These are phyloP conservation scores for Anagrus nilaparvatae DNA, from an alignment of 1,140 invertebrate species.

Conservation along the genomic window DNA sequence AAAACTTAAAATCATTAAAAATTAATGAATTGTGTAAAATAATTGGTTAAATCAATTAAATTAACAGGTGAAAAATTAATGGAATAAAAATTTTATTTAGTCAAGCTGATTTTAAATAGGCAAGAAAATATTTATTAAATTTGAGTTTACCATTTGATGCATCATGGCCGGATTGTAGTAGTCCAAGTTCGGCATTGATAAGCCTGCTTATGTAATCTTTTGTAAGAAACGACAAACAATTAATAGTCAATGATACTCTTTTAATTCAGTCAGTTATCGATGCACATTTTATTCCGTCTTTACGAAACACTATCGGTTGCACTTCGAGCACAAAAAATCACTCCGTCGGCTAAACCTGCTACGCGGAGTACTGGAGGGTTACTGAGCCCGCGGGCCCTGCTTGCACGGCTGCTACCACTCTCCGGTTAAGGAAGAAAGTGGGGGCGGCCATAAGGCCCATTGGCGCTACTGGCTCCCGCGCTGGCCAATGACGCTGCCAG, in stretches of 20 bases:
- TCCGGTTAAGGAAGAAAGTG: slow-evolving; percentile 19
- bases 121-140: slow-evolving; percentile 22
- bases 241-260: too few relatives aligned
- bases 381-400: slow-evolving; percentile 37
- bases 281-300: too few relatives aligned
- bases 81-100: too few relatives aligned
- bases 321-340: not conserved
- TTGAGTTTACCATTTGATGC: slow-evolving; percentile 42
- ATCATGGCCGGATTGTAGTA: slow-evolving; percentile 43
- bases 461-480: not conserved
- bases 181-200: slow-evolving; percentile 41
- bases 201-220: too few relatives aligned
- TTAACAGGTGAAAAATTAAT: too few relatives aligned
- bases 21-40: too few relatives aligned
- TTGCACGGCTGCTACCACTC: slow-evolving; percentile 10
- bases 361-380: slow-evolving; percentile 42
- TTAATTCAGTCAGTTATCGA: too few relatives aligned
- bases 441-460: slow-evolving; percentile 12
- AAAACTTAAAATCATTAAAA: too few relatives aligned
- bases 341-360: slow-evolving; percentile 13
- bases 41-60: too few relatives aligned
- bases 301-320: too few relatives aligned
- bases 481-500: slow-evolving; percentile 21
- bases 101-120: not conserved
- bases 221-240: too few relatives aligned